These are phyloP conservation scores for Arenaria interpres DNA, from an alignment of 2,113 vertebrate species.

Conservation along the genomic window DNA sequence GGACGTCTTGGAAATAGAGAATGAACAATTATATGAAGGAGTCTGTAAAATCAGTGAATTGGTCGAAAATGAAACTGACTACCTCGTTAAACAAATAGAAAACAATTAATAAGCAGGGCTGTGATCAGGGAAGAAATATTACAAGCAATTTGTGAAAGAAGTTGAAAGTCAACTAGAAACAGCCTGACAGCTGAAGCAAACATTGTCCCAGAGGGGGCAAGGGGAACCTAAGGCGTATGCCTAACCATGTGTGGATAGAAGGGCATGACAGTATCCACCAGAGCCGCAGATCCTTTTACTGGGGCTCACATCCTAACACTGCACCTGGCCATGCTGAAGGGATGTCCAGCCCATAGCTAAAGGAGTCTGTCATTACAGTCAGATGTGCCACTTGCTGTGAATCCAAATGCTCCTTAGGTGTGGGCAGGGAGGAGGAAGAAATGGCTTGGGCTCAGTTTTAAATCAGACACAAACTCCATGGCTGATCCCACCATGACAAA, in stretches of 20 bases:
- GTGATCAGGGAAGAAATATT: background rate
- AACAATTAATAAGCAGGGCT: background rate
- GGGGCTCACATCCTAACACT: background rate
- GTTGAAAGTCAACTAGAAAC: background rate
- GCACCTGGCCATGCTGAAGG: background rate
- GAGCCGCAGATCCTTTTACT: background rate
- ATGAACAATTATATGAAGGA: background rate
- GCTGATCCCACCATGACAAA: background rate
- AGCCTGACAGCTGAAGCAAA: background rate
- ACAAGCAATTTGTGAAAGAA: background rate
- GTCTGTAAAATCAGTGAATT: background rate
- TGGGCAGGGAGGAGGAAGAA: background rate
- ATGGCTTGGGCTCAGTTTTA: background rate
- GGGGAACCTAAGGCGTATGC: background rate
- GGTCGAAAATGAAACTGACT: background rate
- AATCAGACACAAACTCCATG: background rate
- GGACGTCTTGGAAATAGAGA: background rate
- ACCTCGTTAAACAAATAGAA: slow-evolving; percentile 18
- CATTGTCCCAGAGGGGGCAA: background rate
- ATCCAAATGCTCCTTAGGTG: background rate
- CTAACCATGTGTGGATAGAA: background rate
- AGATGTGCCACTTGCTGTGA: background rate
- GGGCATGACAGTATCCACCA: background rate
- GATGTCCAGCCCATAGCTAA: background rate
- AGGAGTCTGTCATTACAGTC: background rate